Evolutionary conservation across 2,888 invertebrate genomes (phyloP).

Genomic region (Drosophila robusta): DNA sequence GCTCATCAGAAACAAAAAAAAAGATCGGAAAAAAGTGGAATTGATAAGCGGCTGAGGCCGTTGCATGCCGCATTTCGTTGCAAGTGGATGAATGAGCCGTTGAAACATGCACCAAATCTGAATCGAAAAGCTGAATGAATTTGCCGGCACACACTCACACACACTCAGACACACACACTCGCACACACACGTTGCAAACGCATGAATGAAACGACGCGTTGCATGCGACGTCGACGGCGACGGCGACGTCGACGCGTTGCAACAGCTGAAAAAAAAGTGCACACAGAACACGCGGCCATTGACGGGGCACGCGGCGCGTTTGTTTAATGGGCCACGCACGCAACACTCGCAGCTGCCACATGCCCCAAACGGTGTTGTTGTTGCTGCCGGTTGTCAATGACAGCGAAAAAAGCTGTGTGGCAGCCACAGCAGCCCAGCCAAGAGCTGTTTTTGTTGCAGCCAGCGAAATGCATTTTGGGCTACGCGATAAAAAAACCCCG

Average conservation of each 20-base stretch:
- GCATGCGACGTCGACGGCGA: conserved; percentile 50
- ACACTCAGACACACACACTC: conserved; percentile 16
- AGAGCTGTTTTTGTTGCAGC: conserved; percentile 38
- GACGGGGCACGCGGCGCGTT: conserved; percentile 61
- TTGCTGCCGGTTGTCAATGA: conserved; percentile 57
- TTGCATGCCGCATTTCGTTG: conserved; percentile 43
- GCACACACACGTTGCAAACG: conserved; percentile 39
- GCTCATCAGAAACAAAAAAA: not conserved
- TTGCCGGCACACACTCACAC: conserved; percentile 42
- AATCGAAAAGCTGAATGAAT: conserved; percentile 69
- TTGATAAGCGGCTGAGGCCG: conserved; percentile 54
- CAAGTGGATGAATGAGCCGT: conserved; percentile 68
- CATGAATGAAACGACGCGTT: conserved; percentile 77
- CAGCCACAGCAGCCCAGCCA: conserved; percentile 13
- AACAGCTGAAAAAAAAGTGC: conserved; percentile 40
- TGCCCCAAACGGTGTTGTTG: conserved; percentile 36
- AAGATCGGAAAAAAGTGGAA: conserved; percentile 5
- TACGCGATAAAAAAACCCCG: conserved; percentile 12
- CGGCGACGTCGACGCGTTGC: conserved; percentile 57
- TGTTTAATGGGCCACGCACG: conserved; percentile 79
- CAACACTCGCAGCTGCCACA: conserved; percentile 39
- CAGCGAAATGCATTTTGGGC: conserved; percentile 51
- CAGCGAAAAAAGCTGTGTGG: conserved; percentile 62
- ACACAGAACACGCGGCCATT: conserved; percentile 45
- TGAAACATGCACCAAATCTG: conserved; percentile 59